Conservation (phyloP, 2,888 invertebrate genomes). For the Dicroscelio sp. region DNA sequence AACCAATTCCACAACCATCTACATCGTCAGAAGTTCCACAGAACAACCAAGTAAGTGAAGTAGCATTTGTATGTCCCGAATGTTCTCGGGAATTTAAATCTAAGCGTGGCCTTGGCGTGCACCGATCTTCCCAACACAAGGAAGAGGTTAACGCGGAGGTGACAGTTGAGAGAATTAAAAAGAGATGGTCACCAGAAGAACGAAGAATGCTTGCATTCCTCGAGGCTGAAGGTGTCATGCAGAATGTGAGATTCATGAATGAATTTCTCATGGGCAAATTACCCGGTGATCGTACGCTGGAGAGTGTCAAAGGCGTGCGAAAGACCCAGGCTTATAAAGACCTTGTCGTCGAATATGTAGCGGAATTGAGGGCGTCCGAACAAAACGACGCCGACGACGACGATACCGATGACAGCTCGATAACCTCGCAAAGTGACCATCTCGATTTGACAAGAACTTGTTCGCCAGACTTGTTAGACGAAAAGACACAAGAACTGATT, state of each 20-base stretch:
- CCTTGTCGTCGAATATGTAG: background rate
- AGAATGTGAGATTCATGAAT: constrained; percentile 28
- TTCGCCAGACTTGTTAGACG: too few relatives aligned
- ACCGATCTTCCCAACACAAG: constrained; percentile 18
- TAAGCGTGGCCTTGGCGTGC: constrained; percentile 56
- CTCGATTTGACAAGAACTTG: too few relatives aligned
- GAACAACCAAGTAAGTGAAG: too few relatives aligned
- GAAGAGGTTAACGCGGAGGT: constrained; percentile 42
- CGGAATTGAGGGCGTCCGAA: background rate
- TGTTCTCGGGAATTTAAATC: constrained; percentile 39
- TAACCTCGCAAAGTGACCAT: too few relatives aligned
- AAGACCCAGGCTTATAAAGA: background rate
- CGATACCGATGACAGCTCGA: background rate
- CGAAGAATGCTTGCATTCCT: constrained; percentile 39
- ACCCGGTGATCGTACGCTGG: background rate
- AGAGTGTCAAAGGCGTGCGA: constrained; percentile 24
- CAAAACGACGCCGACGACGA: background rate
- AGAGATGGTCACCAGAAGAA: constrained; percentile 59
- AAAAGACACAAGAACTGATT: too few relatives aligned
- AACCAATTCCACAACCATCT: too few relatives aligned
- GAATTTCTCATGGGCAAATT: background rate
- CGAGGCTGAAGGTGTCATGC: constrained; percentile 7
- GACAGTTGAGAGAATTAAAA: constrained; percentile 32
- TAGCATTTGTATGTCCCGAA: constrained; percentile 15
- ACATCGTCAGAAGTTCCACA: too few relatives aligned